Evolutionary conservation across 2,797 vertebrate species (phyloP).

Genomic region (Ispidina picta): DNA sequence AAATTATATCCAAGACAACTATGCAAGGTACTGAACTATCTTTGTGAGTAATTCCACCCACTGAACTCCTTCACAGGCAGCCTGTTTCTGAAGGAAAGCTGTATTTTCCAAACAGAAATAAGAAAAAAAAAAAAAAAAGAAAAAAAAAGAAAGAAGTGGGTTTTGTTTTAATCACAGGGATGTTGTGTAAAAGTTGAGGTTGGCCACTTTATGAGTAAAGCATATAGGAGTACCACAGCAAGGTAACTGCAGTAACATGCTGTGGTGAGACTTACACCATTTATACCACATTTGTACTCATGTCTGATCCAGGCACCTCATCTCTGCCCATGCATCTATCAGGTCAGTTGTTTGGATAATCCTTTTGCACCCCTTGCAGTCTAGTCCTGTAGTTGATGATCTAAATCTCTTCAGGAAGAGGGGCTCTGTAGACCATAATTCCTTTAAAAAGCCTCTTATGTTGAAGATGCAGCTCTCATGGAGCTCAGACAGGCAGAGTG

Average conservation of each 20-base stretch:
- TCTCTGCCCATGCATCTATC: neutral
- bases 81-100: neutral
- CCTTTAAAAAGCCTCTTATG: neutral
- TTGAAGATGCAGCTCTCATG: neutral
- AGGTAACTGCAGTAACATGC: neutral
- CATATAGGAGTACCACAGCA: neutral
- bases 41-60: constrained; percentile 22
- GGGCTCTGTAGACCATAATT: neutral
- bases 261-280: neutral
- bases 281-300: neutral
- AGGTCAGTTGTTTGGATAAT: neutral
- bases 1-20: neutral
- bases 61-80: neutral
- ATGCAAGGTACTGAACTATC: neutral
- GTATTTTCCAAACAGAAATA: neutral
- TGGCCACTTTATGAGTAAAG: neutral
- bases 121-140: neutral
- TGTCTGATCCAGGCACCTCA: neutral
- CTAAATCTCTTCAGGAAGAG: neutral
- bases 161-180: neutral
- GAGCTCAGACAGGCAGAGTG: neutral
- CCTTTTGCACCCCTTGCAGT: neutral
- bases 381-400: neutral
- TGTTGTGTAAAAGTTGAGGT: neutral
- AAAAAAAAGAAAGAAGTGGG: neutral